These are phyloP conservation scores for Achlya flavicornis DNA, from an alignment of 2,888 invertebrate species.

Conservation along the genomic window DNA sequence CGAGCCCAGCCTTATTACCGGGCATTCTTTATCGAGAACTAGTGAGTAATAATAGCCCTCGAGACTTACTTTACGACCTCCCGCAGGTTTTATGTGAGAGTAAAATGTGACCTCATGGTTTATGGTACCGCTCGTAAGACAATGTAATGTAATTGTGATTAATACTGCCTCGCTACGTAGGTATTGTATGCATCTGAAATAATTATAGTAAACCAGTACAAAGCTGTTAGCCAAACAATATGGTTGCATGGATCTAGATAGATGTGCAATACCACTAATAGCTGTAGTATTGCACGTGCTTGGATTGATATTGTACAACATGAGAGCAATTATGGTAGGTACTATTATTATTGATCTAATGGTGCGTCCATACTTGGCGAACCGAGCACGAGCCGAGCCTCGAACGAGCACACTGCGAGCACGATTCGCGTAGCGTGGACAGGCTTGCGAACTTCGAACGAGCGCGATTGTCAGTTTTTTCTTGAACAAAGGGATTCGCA, in stretches of 20 bases:
- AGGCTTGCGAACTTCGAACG: too few relatives aligned
- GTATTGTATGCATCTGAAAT: not conserved
- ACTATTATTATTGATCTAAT: too few relatives aligned
- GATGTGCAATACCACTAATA: not conserved
- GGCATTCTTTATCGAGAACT: slow-evolving; percentile 66
- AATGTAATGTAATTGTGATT: not conserved
- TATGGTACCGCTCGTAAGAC: slow-evolving; percentile 10
- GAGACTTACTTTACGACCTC: slow-evolving; percentile 72
- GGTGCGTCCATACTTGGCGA: too few relatives aligned
- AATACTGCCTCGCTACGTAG: not conserved
- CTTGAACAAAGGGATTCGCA: too few relatives aligned
- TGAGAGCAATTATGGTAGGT: too few relatives aligned
- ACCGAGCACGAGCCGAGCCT: too few relatives aligned
- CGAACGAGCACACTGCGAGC: too few relatives aligned
- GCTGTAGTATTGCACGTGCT: not conserved
- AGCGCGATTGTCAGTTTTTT: too few relatives aligned
- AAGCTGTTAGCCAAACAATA: not conserved
- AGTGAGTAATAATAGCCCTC: slow-evolving; percentile 67
- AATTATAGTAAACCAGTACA: not conserved
- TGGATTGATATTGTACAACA: not conserved
- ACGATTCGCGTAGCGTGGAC: too few relatives aligned
- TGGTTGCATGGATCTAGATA: not conserved
- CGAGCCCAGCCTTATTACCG: slow-evolving; percentile 65
- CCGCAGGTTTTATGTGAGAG: slow-evolving; percentile 59
- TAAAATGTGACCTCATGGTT: slow-evolving; percentile 44